Percentiles rank a stretch among this genome's conserved stretches.
These are phyloP conservation scores for Chanos chanos DNA, from an alignment of 2,797 vertebrate species.

Conservation along the genomic window DNA sequence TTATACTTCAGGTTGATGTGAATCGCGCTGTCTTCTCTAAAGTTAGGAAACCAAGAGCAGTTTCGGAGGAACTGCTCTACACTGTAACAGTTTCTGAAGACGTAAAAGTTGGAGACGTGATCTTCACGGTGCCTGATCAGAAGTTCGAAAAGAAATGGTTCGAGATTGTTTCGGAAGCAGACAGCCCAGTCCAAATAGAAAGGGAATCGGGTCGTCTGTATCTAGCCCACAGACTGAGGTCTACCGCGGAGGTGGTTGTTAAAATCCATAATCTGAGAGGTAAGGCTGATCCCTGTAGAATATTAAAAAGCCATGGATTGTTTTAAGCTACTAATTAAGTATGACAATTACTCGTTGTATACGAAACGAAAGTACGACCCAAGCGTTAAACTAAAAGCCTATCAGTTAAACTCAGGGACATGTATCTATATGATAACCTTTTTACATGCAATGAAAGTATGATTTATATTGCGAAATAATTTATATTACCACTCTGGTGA, in stretches of 20 bases:
- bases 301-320: no score
- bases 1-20: conserved; percentile 55
- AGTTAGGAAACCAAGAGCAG: conserved; percentile 53
- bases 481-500: no score
- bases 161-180: conserved; percentile 65
- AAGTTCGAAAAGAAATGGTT: conserved; percentile 74
- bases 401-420: no score
- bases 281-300: conserved; percentile 47
- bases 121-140: conserved; percentile 80
- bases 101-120: conserved; percentile 70
- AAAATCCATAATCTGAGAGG: conserved; percentile 72
- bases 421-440: no score
- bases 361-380: no score
- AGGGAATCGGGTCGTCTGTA: conserved; percentile 77
- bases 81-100: conserved; percentile 70
- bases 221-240: conserved; percentile 56
- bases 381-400: no score
- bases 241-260: conserved; percentile 63
- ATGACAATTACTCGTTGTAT: neutral
- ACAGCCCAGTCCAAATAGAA: conserved; percentile 71
- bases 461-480: no score
- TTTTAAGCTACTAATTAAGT: neutral
- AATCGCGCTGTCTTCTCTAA: conserved; percentile 2
- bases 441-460: no score
- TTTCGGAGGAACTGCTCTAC: conserved; percentile 66